A percentile compares a stretch with the other conserved stretches of the same genome.
Evolutionary conservation across 2,888 invertebrate species (phyloP).

Genomic region (Pseudococcus jackbeardsleyi): DNA sequence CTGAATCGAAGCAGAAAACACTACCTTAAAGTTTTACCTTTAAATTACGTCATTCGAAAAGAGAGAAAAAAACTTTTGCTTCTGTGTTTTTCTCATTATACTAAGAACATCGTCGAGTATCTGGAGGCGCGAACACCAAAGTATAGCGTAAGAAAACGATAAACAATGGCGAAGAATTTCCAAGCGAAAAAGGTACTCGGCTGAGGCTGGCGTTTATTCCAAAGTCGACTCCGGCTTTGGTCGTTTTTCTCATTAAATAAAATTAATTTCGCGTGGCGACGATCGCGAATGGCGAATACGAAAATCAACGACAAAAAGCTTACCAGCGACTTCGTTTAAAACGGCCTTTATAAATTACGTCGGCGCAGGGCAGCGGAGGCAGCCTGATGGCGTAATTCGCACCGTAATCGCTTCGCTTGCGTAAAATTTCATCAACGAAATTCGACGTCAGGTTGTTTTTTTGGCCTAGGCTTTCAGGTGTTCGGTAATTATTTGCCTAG

Average conservation of each 20-base stretch:
- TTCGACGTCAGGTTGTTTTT: constrained; percentile 27
- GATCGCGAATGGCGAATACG: constrained; percentile 18
- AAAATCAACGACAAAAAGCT: constrained; percentile 31
- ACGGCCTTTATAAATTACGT: constrained; percentile 38
- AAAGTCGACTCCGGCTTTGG: neutral
- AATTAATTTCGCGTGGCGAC: constrained; percentile 24
- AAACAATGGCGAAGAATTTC: constrained; percentile 19
- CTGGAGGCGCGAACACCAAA: neutral
- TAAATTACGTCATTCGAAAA: constrained; percentile 7
- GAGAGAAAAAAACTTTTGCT: neutral
- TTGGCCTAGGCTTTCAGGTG: neutral
- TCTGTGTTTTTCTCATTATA: constrained; percentile 19
- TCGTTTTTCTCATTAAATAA: constrained; percentile 44
- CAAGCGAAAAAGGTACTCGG: neutral
- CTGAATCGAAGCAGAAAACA: neutral
- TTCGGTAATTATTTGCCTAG: neutral
- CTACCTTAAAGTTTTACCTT: neutral
- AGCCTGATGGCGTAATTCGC: neutral
- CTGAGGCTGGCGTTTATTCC: neutral
- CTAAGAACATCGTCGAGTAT: constrained; percentile 1
- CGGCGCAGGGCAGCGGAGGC: neutral
- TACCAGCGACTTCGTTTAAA: neutral
- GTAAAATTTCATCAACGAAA: constrained; percentile 46
- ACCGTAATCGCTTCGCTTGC: constrained; percentile 8
- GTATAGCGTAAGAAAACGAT: neutral